phyloP scores from a whole-genome alignment of 1,140 invertebrate genomes.

The Diorhabda carinulata region DNA sequence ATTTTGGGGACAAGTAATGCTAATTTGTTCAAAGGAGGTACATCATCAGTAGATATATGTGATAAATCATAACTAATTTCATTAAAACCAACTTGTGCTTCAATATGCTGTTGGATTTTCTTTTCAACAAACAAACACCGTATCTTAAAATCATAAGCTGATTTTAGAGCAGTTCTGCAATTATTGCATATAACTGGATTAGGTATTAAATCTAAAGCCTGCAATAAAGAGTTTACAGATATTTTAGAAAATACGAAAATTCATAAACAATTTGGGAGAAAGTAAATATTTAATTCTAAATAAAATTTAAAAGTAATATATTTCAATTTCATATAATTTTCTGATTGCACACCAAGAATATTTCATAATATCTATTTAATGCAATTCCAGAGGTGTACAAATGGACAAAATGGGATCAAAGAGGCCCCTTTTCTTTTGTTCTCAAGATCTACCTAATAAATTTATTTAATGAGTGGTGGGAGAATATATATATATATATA shows the following conservation, averaged over 20 bases:
- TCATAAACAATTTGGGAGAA: too few relatives aligned
- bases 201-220: constrained; percentile 37
- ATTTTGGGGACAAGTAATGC: neutral
- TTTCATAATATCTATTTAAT: too few relatives aligned
- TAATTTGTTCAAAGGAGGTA: constrained; percentile 12
- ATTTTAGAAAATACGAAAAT: neutral
- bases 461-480: too few relatives aligned
- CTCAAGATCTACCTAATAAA: too few relatives aligned
- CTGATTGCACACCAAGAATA: too few relatives aligned
- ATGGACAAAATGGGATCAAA: too few relatives aligned
- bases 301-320: too few relatives aligned
- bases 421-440: too few relatives aligned
- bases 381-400: too few relatives aligned
- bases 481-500: too few relatives aligned
- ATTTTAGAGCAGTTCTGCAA: constrained; percentile 31
- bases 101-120: constrained; percentile 33
- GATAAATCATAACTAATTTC: constrained; percentile 21
- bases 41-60: constrained; percentile 22
- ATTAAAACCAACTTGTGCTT: constrained; percentile 21
- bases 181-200: constrained; percentile 35
- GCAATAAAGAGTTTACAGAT: constrained; percentile 12
- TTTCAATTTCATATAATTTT: too few relatives aligned
- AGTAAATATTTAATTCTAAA: too few relatives aligned
- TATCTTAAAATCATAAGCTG: constrained; percentile 34
- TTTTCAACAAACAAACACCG: constrained; percentile 31